These are phyloP conservation scores for Bombus picipes DNA, from an alignment of 1,140 invertebrate species.

Conservation along the genomic window DNA sequence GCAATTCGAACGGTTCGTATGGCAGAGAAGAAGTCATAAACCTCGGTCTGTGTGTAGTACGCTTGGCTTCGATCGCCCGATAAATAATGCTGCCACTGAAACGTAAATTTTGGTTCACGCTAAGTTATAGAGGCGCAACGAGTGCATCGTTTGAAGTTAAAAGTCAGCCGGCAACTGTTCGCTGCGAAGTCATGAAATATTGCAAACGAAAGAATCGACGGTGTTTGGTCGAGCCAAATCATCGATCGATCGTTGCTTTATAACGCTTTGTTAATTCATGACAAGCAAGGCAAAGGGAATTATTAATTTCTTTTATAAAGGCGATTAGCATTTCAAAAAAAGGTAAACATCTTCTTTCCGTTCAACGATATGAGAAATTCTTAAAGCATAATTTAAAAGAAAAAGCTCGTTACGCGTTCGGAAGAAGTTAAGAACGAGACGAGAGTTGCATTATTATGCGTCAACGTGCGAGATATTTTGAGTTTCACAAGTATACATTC, in stretches of 20 bases:
- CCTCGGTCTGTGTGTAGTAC: slow-evolving; percentile 1
- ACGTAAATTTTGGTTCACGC: slow-evolving; percentile 39
- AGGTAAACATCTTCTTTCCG: too few species aligned
- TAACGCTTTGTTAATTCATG: not conserved
- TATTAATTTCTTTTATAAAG: too few species aligned
- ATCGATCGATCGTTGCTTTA: not conserved
- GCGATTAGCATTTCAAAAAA: too few species aligned
- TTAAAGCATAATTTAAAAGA: too few species aligned
- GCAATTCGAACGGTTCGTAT: slow-evolving; percentile 38
- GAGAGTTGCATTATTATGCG: not conserved
- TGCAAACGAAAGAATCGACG: not conserved
- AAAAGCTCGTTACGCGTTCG: not conserved
- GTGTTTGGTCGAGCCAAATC: not conserved
- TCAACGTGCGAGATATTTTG: not conserved
- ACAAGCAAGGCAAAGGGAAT: not conserved
- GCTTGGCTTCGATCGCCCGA: slow-evolving; percentile 7
- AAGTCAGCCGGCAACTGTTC: not conserved
- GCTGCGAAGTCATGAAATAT: not conserved
- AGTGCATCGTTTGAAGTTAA: slow-evolving; percentile 29
- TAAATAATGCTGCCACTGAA: slow-evolving; percentile 43
- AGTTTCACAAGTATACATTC: not conserved
- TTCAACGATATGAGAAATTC: too few species aligned
- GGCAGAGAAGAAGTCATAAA: slow-evolving; percentile 42
- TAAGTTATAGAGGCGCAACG: slow-evolving; percentile 38
- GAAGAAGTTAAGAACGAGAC: not conserved